phyloP scores from a whole-genome alignment of 2,888 invertebrate species.

The Drosophila mimetica region DNA sequence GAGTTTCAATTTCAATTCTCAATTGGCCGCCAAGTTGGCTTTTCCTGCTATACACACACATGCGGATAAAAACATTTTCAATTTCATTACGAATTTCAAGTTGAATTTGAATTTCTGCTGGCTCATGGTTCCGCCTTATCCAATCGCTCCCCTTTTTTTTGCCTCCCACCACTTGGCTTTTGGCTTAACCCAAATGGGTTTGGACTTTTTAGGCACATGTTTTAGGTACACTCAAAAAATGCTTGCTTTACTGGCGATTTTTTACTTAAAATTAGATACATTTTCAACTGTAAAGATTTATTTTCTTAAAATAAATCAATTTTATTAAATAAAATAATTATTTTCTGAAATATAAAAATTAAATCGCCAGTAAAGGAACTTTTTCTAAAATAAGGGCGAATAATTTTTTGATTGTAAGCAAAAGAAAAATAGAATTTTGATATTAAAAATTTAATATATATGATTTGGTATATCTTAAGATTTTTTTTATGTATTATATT shows the following conservation, averaged over 20 bases:
- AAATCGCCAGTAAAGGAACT: too few relatives aligned
- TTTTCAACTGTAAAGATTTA: too few relatives aligned
- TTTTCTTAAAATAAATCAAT: too few relatives aligned
- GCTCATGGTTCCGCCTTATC: conserved; percentile 36
- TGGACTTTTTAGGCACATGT: conserved; percentile 40
- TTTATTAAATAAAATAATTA: too few relatives aligned
- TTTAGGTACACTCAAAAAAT: conserved; percentile 35
- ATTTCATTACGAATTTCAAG: conserved; percentile 47
- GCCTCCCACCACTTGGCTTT: conserved; percentile 26
- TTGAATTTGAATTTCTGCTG: conserved; percentile 36
- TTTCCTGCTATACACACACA: conserved; percentile 25
- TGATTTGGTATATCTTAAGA: too few relatives aligned
- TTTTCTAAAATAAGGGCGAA: too few relatives aligned
- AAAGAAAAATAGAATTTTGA: background rate
- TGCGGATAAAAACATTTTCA: conserved; percentile 43
- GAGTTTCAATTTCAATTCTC: conserved; percentile 70
- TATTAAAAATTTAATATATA: too few relatives aligned
- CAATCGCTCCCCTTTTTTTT: conserved; percentile 12
- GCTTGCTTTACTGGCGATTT: too few relatives aligned
- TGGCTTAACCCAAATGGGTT: conserved; percentile 67
- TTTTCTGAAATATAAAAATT: too few relatives aligned
- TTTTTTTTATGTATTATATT: too few relatives aligned
- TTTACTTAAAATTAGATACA: too few relatives aligned
- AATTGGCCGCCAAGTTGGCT: conserved; percentile 64
- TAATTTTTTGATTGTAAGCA: too few relatives aligned